Conservation (phyloP, 2,797 vertebrate genomes). For the Takifugu ocellatus region DNA sequence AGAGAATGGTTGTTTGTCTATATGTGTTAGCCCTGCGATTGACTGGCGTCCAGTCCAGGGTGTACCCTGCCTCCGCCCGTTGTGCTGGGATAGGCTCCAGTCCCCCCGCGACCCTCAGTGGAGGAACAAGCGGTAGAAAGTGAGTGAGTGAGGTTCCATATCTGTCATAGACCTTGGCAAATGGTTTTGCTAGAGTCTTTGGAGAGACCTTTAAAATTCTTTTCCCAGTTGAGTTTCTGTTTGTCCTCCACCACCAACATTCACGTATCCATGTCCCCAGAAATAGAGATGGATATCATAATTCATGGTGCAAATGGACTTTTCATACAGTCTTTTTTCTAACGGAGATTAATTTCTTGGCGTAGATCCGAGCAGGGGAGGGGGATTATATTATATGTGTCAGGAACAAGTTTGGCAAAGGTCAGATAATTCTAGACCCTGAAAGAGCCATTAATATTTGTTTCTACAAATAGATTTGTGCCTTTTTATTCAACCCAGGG, state of each 20-base stretch:
- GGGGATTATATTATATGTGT: constrained; percentile 20
- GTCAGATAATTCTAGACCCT: background rate
- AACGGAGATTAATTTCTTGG: background rate
- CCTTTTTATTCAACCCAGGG: no score
- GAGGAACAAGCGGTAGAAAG: no score
- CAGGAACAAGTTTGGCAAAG: constrained; percentile 9
- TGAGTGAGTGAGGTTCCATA: constrained; percentile 9
- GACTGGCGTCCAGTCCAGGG: no score
- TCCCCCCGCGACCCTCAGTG: no score
- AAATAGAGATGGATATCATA: constrained; percentile 17
- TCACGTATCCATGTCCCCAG: background rate
- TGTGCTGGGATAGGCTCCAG: no score
- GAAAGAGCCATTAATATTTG: background rate
- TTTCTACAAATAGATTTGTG: background rate
- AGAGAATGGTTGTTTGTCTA: no score
- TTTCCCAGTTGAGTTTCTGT: constrained; percentile 4
- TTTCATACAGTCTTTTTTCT: constrained; percentile 11
- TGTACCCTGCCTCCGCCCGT: no score
- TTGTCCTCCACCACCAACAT: background rate
- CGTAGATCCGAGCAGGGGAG: constrained; percentile 15
- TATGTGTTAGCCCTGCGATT: no score
- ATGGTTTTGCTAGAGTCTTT: constrained; percentile 23
- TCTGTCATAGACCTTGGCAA: constrained; percentile 38
- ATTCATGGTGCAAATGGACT: constrained; percentile 31
- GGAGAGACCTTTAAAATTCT: constrained; percentile 39